These are phyloP conservation scores for Gonatopus flavifemur DNA, from an alignment of 1,140 invertebrate genomes.

Conservation along the genomic window DNA sequence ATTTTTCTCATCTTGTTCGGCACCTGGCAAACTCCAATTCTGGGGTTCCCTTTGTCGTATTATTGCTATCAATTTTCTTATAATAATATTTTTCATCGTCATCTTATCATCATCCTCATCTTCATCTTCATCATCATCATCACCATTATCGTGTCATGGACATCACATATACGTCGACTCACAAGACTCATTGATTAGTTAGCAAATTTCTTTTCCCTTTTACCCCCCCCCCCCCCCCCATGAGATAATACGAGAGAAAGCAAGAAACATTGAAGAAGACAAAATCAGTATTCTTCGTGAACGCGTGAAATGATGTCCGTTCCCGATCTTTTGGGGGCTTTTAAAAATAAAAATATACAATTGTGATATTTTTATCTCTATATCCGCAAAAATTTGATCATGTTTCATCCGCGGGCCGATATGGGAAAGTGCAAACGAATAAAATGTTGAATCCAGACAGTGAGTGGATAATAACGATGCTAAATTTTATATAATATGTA, in stretches of 20 bases:
- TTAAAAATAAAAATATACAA: neutral
- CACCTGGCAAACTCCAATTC: constrained; percentile 34
- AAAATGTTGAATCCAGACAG: neutral
- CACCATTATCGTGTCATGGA: neutral
- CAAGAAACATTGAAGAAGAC: neutral
- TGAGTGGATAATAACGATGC: neutral
- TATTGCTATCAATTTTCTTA: constrained; percentile 24
- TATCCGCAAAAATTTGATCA: neutral
- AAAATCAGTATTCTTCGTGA: neutral
- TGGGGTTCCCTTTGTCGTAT: constrained; percentile 22
- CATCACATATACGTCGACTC: neutral
- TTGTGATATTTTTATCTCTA: constrained; percentile 12
- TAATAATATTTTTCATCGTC: too few relatives aligned
- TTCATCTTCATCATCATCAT: constrained; percentile 9
- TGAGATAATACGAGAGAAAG: too few relatives aligned
- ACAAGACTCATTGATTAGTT: neutral
- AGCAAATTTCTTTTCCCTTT: too few relatives aligned
- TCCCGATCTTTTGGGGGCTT: neutral
- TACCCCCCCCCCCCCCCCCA: too few relatives aligned
- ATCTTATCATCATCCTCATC: neutral
- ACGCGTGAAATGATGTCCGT: neutral
- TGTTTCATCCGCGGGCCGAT: neutral
- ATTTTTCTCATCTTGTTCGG: constrained; percentile 16
- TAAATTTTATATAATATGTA: neutral
- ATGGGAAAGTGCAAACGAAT: constrained; percentile 9